These are phyloP conservation scores for Sula dactylatra DNA, from an alignment of 2,113 vertebrate species.

Conservation along the genomic window DNA sequence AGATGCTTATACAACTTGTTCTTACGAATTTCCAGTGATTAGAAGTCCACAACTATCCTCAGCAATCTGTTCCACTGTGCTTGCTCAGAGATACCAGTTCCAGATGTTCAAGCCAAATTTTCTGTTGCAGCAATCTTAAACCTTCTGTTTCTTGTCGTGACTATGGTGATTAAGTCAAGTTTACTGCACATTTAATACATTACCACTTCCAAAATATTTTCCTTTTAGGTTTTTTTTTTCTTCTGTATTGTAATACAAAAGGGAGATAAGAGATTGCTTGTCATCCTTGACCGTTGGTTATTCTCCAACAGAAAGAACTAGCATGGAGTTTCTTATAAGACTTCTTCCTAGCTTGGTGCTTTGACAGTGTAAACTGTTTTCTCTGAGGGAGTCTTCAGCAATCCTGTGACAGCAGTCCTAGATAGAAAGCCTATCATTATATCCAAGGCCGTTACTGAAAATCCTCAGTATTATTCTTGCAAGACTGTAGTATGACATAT, in stretches of 20 bases:
- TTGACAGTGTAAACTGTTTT: background rate
- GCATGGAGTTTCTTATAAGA: background rate
- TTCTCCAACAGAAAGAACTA: background rate
- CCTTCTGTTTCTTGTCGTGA: background rate
- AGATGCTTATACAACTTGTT: background rate
- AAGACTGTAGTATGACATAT: background rate
- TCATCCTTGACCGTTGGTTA: background rate
- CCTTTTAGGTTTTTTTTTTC: background rate
- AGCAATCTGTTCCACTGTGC: background rate
- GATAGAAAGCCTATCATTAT: background rate
- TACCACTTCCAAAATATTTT: background rate
- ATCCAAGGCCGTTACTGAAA: background rate
- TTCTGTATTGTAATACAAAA: background rate
- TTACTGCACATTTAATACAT: background rate
- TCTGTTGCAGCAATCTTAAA: background rate
- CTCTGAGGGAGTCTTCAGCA: background rate
- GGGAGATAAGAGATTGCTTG: background rate
- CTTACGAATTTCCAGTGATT: background rate
- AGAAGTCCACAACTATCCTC: background rate
- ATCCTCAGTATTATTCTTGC: background rate
- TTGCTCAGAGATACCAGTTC: background rate
- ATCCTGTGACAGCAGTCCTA: background rate
- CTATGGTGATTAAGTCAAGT: background rate
- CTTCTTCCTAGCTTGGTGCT: background rate
- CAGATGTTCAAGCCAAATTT: background rate